These are phyloP conservation scores for Epinephelus moara DNA, from an alignment of 2,113 vertebrate species.

Conservation along the genomic window DNA sequence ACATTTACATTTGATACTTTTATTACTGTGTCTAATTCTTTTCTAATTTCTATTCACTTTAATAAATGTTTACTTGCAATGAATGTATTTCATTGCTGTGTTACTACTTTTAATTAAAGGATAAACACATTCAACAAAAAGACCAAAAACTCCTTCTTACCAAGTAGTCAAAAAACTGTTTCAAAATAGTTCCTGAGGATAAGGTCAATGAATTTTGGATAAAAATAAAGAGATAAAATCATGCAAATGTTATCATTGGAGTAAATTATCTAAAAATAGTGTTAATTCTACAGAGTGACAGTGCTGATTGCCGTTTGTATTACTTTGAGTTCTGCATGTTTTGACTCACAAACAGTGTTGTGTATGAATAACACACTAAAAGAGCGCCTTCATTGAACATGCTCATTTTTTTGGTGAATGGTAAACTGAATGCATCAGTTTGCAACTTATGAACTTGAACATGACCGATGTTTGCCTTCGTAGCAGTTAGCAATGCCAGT, in stretches of 20 bases:
- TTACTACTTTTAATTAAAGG: not conserved
- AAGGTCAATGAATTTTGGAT: not conserved
- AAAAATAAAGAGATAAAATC: too few relatives aligned
- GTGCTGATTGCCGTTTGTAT: not conserved
- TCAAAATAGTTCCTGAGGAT: not conserved
- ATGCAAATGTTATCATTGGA: not conserved
- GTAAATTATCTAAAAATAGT: not conserved
- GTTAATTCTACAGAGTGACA: not conserved
- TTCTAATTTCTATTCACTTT: not conserved
- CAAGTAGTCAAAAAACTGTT: not conserved
- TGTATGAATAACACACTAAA: too few relatives aligned
- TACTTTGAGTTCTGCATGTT: not conserved
- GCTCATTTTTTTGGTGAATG: too few relatives aligned
- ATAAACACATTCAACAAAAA: not conserved
- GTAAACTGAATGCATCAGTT: too few relatives aligned
- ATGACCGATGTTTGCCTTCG: too few relatives aligned
- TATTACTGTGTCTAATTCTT: not conserved
- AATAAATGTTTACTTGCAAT: not conserved
- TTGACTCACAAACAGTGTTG: not conserved
- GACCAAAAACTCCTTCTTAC: too few relatives aligned
- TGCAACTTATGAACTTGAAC: too few relatives aligned
- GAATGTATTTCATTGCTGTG: not conserved
- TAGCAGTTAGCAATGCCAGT: too few relatives aligned
- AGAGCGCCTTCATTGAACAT: too few relatives aligned
- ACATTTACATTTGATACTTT: not conserved